Evolutionary conservation across 2,113 vertebrate genomes (phyloP).

Genomic region (Muscicapa adusta): DNA sequence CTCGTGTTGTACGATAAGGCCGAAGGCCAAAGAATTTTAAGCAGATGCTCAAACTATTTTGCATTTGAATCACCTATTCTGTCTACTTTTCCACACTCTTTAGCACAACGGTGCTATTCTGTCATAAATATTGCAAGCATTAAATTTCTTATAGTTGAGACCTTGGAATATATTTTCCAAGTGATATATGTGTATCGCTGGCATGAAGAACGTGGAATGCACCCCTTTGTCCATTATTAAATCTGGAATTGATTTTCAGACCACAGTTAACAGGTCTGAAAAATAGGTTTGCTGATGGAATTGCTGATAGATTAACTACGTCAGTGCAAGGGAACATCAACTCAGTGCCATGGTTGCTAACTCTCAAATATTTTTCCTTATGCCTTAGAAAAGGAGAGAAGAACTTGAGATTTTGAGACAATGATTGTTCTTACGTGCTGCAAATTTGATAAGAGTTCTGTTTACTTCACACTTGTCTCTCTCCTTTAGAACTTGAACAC

Average conservation of each 20-base stretch:
- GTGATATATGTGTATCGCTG: neutral
- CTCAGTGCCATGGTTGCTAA: neutral
- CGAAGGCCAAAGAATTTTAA: constrained; percentile 16
- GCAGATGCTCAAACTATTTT: neutral
- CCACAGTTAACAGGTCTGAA: constrained; percentile 26
- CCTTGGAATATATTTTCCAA: neutral
- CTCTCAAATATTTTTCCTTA: constrained; percentile 20
- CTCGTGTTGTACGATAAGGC: neutral
- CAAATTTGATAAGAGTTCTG: neutral
- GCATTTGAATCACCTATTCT: constrained; percentile 9
- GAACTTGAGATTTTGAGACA: constrained; percentile 13
- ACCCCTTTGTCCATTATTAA: neutral
- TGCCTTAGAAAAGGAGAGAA: neutral
- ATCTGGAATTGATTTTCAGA: constrained; percentile 45
- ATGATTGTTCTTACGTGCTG: neutral
- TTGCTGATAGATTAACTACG: neutral
- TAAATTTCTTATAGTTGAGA: constrained; percentile 8
- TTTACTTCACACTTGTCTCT: constrained; percentile 1
- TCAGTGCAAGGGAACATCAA: neutral
- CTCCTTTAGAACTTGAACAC: neutral
- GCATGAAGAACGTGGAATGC: neutral
- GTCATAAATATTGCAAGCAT: constrained; percentile 20
- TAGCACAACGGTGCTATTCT: neutral
- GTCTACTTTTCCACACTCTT: neutral
- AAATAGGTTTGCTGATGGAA: constrained; percentile 31